Base-by-base conservation (phyloP, 2,113 vertebrate genomes). In the Urocitellus parryii region DNA sequence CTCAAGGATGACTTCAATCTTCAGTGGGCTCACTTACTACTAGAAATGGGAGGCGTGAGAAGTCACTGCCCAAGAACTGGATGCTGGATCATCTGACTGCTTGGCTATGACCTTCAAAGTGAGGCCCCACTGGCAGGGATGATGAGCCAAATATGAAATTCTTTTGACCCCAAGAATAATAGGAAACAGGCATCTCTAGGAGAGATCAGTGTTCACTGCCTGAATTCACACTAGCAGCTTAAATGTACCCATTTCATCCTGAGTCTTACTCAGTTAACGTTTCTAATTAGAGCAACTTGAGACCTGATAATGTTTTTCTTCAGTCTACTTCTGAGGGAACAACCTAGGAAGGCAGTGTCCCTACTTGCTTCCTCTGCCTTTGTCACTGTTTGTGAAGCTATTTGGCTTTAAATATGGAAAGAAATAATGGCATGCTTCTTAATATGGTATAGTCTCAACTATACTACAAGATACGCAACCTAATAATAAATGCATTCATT, bases 281-380 rank as follows among this genome's bases (percentile, higher is more conserved):
- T 90, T 97, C 73, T 82, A 96, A 90, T 93, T 72, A 67, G 65
- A 70, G 34, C n/a, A 48, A 34, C 72, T 88, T 81, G 53, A 78
- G 45, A 84, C 67, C 51, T 63, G 53, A 45, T 0, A 14, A 58
- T 39, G 11, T 88, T 45, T 92, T 37, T 82, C 51, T 80, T 42
- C 61, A 74, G 58, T 27, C 37, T 37, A 56, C 72, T 42, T 85
- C n/a, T 90, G 6, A 29, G 9, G n/a, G 7, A 94, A 76, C 70
- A 90, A 76, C 34, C 32, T n/a, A 63, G 87, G 56, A 63, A 25
- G 48, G 27, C 25, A 74, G 56, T 39, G 45, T 39, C n/a, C 67
- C 25, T 84, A n/a, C 13, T 27, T 92, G 48, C 45, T 72, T 76
- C 29, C 51, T 95, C 51, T 85, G 37, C 22, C 53, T 76, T 96